These are phyloP conservation scores for Lutjanus campechanus DNA, from an alignment of 2,797 vertebrate species.

Conservation along the genomic window DNA sequence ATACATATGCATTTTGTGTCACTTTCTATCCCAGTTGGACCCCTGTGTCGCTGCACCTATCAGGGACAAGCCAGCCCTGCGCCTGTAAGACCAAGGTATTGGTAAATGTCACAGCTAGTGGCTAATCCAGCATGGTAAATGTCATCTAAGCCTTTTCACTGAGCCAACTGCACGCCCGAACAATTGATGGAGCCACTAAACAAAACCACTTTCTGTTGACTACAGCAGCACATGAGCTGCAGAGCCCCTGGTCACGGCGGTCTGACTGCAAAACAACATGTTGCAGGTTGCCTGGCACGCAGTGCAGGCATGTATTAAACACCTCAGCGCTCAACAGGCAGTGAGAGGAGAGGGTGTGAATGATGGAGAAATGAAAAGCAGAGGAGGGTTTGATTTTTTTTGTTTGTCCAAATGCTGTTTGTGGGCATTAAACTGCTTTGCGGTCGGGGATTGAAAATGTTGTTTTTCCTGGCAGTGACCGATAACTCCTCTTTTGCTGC, in stretches of 20 bases:
- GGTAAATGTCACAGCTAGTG: slow-evolving; percentile 79
- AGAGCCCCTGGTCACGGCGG: neutral
- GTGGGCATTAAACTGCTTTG: slow-evolving; percentile 17
- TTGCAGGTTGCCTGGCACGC: slow-evolving; percentile 13
- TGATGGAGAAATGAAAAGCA: slow-evolving; percentile 17
- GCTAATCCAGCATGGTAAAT: slow-evolving; percentile 77
- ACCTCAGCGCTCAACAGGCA: slow-evolving; percentile 28
- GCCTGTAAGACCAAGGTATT: slow-evolving; percentile 48
- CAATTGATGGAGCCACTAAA: slow-evolving; percentile 43
- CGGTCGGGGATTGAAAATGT: slow-evolving; percentile 3
- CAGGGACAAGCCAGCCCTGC: slow-evolving; percentile 29
- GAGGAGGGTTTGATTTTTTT: slow-evolving; percentile 2
- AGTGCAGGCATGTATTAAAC: slow-evolving; percentile 40
- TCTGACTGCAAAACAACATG: slow-evolving; percentile 26
- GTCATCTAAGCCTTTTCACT: slow-evolving; percentile 64
- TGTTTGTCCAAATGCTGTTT: slow-evolving; percentile 29
- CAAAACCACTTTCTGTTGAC: slow-evolving; percentile 47
- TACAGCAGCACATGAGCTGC: neutral
- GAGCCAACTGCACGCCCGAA: slow-evolving; percentile 44
- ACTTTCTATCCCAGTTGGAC: slow-evolving; percentile 41
- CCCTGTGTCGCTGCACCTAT: slow-evolving; percentile 20
- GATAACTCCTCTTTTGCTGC: slow-evolving; percentile 25
- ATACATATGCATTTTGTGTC: slow-evolving; percentile 46
- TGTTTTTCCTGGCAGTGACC: slow-evolving; percentile 18
- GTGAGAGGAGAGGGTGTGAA: slow-evolving; percentile 42